These are phyloP conservation scores for Scomber japonicus DNA, from an alignment of 2,113 vertebrate species.

Conservation along the genomic window DNA sequence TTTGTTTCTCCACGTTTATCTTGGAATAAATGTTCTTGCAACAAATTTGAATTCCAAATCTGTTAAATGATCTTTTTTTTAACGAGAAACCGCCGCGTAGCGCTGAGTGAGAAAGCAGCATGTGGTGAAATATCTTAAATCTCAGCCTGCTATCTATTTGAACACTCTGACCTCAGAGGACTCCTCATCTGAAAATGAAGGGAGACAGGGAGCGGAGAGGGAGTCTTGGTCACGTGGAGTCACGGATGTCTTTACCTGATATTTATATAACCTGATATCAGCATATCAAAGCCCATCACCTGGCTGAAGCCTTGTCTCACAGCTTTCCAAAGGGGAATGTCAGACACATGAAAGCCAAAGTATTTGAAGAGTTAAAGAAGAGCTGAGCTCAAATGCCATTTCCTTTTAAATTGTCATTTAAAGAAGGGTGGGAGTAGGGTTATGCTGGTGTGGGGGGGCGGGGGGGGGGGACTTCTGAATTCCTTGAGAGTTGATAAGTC, in stretches of 20 bases:
- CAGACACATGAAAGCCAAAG: constrained; percentile 58
- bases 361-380: constrained; percentile 58
- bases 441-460: neutral
- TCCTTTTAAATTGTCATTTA: constrained; percentile 62
- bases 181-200: constrained; percentile 1
- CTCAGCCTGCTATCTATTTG: neutral
- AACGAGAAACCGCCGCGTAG: neutral
- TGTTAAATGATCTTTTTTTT: neutral
- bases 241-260: constrained; percentile 38
- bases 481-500: constrained; percentile 23
- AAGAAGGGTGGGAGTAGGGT: neutral
- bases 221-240: neutral
- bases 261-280: constrained; percentile 50
- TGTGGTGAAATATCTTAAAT: neutral
- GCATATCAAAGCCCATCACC: constrained; percentile 68
- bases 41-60: too few relatives aligned
- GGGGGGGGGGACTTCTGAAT: constrained; percentile 18
- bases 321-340: constrained; percentile 60
- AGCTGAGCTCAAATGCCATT: constrained; percentile 49
- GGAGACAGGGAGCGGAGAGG: neutral
- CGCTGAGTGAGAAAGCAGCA: neutral
- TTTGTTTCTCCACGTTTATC: too few relatives aligned
- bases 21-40: too few relatives aligned
- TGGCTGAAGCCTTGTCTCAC: constrained; percentile 55
- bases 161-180: neutral